These are phyloP conservation scores for Alethe castanea DNA, from an alignment of 2,113 vertebrate genomes.

Conservation along the genomic window DNA sequence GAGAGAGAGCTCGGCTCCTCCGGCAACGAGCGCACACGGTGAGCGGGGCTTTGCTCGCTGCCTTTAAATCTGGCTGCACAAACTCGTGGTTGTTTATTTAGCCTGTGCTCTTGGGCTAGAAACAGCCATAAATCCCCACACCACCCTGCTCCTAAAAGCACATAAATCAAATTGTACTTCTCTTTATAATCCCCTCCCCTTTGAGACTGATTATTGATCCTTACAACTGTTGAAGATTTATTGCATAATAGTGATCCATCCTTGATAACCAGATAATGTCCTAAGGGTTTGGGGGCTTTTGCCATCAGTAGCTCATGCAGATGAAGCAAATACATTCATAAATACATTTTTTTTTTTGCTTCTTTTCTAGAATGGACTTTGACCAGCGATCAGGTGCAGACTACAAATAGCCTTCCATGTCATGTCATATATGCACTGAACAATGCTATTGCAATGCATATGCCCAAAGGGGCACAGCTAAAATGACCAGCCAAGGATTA, in stretches of 20 bases:
- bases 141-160: conserved; percentile 31
- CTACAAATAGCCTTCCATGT: conserved; percentile 47
- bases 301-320: conserved; percentile 5
- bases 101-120: conserved; percentile 24
- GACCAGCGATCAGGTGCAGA: conserved; percentile 5
- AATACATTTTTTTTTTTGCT: background rate
- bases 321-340: background rate
- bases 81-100: conserved; percentile 30
- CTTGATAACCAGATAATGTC: conserved; percentile 42
- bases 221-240: conserved; percentile 56
- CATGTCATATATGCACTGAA: conserved; percentile 27
- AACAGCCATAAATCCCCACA: conserved; percentile 35
- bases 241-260: conserved; percentile 16
- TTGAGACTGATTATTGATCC: conserved; percentile 61
- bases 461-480: conserved; percentile 42
- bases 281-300: background rate
- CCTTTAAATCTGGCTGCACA: background rate
- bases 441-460: conserved; percentile 17
- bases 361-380: background rate
- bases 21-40: accelerated
- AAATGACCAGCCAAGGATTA: conserved; percentile 27
- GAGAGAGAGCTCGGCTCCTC: background rate
- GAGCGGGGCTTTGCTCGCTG: background rate
- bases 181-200: conserved; percentile 29
- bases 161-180: conserved; percentile 25